These are phyloP conservation scores for Andrena bicolor DNA, from an alignment of 2,888 invertebrate species.

Conservation along the genomic window DNA sequence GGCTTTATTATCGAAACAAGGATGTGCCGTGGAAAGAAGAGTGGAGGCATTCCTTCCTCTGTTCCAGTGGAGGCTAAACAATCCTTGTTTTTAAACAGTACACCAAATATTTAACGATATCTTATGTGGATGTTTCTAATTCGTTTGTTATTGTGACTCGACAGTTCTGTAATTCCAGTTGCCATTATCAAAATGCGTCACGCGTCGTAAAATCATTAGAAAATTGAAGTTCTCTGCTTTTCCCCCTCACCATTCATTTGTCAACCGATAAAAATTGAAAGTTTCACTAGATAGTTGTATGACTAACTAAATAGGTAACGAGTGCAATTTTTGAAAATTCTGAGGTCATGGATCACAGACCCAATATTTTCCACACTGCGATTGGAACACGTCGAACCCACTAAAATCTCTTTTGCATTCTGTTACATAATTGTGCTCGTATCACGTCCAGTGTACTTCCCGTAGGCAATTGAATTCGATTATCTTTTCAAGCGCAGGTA, in stretches of 20 bases:
- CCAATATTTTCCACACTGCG: not conserved
- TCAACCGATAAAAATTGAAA: no score
- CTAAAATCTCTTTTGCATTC: conserved; percentile 10
- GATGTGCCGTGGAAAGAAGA: no score
- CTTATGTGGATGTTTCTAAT: no score
- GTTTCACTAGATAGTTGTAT: no score
- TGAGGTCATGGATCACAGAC: not conserved
- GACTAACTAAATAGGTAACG: not conserved
- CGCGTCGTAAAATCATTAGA: not conserved
- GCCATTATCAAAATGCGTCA: not conserved
- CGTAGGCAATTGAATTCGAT: not conserved
- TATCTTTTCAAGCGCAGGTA: not conserved
- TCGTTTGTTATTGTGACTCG: no score
- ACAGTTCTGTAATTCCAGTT: no score
- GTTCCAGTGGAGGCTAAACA: no score
- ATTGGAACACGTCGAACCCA: conserved; percentile 3
- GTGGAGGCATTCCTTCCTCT: no score
- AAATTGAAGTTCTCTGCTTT: not conserved
- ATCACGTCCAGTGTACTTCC: not conserved
- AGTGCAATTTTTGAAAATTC: not conserved
- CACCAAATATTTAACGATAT: no score
- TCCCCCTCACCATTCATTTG: no score
- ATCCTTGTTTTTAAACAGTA: no score
- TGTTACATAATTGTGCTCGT: conserved; percentile 6
- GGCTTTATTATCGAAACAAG: no score